These are phyloP conservation scores for Hylaeus anthracinus DNA, from an alignment of 1,140 invertebrate species.

Conservation along the genomic window DNA sequence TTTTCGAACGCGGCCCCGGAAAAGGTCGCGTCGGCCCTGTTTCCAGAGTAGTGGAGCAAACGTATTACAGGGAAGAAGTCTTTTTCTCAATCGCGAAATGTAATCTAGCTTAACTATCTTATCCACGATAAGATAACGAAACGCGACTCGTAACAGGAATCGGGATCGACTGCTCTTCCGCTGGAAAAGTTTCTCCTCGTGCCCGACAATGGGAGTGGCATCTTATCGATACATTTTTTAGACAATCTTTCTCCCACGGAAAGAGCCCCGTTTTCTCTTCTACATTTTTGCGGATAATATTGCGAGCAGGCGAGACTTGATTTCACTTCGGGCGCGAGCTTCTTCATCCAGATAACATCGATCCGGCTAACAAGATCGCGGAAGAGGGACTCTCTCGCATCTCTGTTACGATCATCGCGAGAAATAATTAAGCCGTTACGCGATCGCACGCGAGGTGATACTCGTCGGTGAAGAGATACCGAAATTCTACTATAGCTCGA, in stretches of 20 bases:
- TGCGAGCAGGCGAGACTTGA: constrained; percentile 40
- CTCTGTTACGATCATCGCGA: constrained; percentile 29
- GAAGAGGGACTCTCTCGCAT: constrained; percentile 27
- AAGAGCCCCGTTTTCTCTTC: constrained; percentile 18
- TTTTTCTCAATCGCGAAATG: not conserved
- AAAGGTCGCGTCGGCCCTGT: not conserved
- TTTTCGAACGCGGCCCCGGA: no score
- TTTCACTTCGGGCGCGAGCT: constrained; percentile 44
- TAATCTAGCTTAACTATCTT: not conserved
- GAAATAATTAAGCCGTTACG: constrained; percentile 22
- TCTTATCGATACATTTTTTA: constrained; percentile 16
- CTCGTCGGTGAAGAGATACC: no score
- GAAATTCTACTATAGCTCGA: no score
- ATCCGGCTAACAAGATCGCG: constrained; percentile 48
- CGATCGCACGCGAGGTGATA: not conserved
- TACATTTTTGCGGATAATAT: constrained; percentile 22
- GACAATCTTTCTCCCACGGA: no score
- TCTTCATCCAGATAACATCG: constrained; percentile 37
- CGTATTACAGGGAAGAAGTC: not conserved
- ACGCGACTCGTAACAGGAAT: not conserved
- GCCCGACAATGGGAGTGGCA: not conserved
- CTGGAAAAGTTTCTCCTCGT: not conserved
- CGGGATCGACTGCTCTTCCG: not conserved
- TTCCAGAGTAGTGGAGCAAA: not conserved
- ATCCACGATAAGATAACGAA: not conserved